Base-by-base conservation (phyloP, 2,888 invertebrate genomes). In the Boloria selene region DNA sequence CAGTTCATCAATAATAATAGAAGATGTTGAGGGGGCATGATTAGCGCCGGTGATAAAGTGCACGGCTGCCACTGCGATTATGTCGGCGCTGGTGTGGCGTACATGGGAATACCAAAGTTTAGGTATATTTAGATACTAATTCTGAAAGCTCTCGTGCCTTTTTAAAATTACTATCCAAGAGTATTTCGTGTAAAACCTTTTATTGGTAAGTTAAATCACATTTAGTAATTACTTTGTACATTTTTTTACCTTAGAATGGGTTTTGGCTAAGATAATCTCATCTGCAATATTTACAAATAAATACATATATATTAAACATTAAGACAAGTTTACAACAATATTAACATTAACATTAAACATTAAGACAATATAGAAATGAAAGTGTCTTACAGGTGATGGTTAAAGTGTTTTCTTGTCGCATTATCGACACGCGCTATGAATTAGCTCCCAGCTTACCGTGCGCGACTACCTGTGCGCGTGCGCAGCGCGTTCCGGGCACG, bases 31-130 rank as follows among this genome's bases (percentile, higher is more conserved):
- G 77, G 79, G 80, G 75, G 69, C 74, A 59, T 68, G 80, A 90
- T 91, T 91, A 74, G 85, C 71, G 73, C 44, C 82, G 90, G 89
- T 86, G 81, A 90, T 91, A 91, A 91, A 91, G 82, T 90, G 90
- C 84, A 90, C 82, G 91, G 83, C 80, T 90, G 89, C 80, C 91
- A 86, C 49, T 58, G 65, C 82, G 84, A 90, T 89, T 89, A 88
- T 3, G 31, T 38, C 7, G 10, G 31, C 31, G 31, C 77, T 77
- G 77, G 78, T 79, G 69, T 71, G 18, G 17, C 4, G 31, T 42
- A 70, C 71, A 62, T 72, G 72, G n/a, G 44, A 22, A 44, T 2
- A 18, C 18, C 13, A 42, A 22, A 22, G 22, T 22, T 22, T 22
- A 22, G 22, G 22, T 3, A 22, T 22, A 22, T 22, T 22, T 22